Evolutionary conservation across 2,113 vertebrate species (phyloP), one percentile per base, ranked within the genome.

Genomic region (Rhea pennata): DNA sequence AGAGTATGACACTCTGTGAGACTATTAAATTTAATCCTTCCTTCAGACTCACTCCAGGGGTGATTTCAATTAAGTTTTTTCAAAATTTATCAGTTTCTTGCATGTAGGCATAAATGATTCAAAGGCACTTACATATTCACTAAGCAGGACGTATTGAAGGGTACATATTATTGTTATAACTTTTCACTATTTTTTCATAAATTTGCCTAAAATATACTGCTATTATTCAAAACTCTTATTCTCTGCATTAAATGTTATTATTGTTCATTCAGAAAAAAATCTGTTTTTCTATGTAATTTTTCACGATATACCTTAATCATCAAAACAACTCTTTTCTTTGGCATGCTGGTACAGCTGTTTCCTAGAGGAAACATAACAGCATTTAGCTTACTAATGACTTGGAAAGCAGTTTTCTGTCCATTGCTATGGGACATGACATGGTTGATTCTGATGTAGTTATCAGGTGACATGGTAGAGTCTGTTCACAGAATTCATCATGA

Each of bases 41-140:
- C 92, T 97, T 97, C 96, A 97, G 95, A 97, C 84, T 96, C 97
- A 96, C 97, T 97, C 98, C 98, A 97, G 97, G 97, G 97, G 96
- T 96, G 98, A 98, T 98, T 98, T 98, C 98, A 98, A 98, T 98
- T 98, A 98, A 98, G 97, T 97, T 93, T 98, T 94, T 97, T 98
- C 97, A 97, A 98, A 98, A 97, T 98, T 95, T 98, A 97, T 98
- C 98, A 96, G 96, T 98, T 98, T 98, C 96, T 97, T 96, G 93
- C 96, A 95, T 96, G 97, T 97, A 95, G 95, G 90, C 96, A 98
- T 98, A 98, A 98, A 98, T 98, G 97, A 98, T 98, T 98, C 97
- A 98, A 93, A 94, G 64, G 92, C 92, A 96, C 96, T 97, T 97
- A 92, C 20, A 66, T 90, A 92, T 95, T 95, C 97, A 90, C 94